These are phyloP conservation scores for Arctocebus calabarensis DNA, from an alignment of 2,797 vertebrate genomes.

Conservation along the genomic window DNA sequence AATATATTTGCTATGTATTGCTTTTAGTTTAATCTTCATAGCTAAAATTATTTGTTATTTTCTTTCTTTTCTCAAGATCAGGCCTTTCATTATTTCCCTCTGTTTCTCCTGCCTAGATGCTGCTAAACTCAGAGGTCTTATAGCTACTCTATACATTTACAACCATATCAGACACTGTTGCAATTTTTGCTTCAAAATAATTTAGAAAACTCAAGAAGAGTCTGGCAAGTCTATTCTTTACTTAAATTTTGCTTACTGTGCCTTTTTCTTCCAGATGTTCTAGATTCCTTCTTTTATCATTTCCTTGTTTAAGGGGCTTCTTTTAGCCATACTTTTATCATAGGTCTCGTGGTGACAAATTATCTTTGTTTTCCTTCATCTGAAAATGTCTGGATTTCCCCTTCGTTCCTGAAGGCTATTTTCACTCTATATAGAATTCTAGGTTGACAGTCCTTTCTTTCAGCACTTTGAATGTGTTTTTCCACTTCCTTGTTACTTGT, in stretches of 20 bases:
- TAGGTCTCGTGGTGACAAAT: background rate
- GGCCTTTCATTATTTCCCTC: background rate
- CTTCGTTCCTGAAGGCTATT: background rate
- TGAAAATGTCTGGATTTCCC: background rate
- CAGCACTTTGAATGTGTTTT: background rate
- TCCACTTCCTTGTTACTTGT: background rate
- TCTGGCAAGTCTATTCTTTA: background rate
- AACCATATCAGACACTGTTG: background rate
- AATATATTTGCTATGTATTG: background rate
- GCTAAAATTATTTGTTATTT: background rate
- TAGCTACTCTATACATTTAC: background rate
- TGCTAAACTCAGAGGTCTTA: background rate
- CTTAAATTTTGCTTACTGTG: background rate
- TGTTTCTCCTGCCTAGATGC: background rate
- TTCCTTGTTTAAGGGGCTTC: background rate
- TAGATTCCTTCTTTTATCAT: background rate
- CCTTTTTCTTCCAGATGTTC: background rate
- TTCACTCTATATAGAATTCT: background rate
- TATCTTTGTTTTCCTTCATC: background rate
- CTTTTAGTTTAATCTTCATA: background rate
- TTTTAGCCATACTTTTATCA: background rate
- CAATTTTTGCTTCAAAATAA: background rate
- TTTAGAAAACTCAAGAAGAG: constrained; percentile 10
- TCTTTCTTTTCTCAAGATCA: background rate
- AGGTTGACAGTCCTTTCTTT: background rate